Percentiles rank a stretch among this genome's conserved stretches.
Evolutionary conservation across 64 coral and sea anemone species (phyloP).

Genomic region (Porites australiensis): DNA sequence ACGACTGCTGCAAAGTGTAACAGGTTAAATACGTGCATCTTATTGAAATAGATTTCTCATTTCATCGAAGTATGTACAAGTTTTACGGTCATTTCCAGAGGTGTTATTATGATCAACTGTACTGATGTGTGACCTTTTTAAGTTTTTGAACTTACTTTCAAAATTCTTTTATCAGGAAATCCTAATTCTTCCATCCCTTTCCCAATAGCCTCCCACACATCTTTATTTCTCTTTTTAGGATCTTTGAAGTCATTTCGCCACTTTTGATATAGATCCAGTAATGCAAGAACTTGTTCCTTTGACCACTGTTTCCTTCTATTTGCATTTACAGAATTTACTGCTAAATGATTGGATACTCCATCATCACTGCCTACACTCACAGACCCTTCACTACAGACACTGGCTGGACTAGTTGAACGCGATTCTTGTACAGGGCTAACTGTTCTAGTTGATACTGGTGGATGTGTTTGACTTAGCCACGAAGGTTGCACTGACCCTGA

Average conservation of each 20-base stretch:
- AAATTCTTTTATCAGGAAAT: conserved; percentile 55
- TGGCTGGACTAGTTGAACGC: conserved; percentile 37
- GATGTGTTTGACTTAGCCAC: conserved; percentile 17
- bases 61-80: conserved; percentile 61
- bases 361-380: conserved; percentile 48
- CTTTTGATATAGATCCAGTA: conserved; percentile 49
- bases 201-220: conserved; percentile 53
- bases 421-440: conserved; percentile 14
- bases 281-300: conserved; percentile 58
- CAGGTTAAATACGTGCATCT: conserved; percentile 38
- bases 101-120: conserved; percentile 69
- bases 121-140: conserved; percentile 41
- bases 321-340: conserved; percentile 42
- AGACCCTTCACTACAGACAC: conserved; percentile 50
- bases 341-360: conserved; percentile 52
- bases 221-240: conserved; percentile 60
- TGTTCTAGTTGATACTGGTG: conserved; percentile 55
- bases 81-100: conserved; percentile 66
- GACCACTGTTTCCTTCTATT: conserved; percentile 61
- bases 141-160: conserved; percentile 60
- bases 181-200: conserved; percentile 49
- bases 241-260: conserved; percentile 52
- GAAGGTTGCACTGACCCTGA: conserved; percentile 46
- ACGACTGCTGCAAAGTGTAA: conserved; percentile 47
- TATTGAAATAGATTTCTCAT: conserved; percentile 30